phyloP scores from a whole-genome alignment of 2,888 invertebrate species.

The Caenorhabditis japonica region DNA sequence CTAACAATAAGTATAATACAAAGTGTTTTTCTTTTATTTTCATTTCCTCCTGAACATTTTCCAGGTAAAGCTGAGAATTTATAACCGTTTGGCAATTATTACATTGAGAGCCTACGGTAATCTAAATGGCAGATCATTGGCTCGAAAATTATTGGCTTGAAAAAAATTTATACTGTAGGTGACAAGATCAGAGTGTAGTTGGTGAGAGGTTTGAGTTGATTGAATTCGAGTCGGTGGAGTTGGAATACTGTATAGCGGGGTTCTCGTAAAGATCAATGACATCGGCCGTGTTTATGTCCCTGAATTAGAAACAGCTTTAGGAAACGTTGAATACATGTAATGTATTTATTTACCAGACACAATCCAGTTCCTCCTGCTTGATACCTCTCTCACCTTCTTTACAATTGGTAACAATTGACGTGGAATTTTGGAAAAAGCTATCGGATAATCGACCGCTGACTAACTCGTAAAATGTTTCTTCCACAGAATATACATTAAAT shows the following conservation, averaged over 20 bases:
- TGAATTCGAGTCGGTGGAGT: slow-evolving; percentile 1
- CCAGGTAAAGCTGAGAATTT: no score
- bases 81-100: no score
- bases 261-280: slow-evolving; percentile 22
- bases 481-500: slow-evolving; percentile 58
- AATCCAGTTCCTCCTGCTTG: slow-evolving; percentile 31
- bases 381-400: slow-evolving; percentile 7
- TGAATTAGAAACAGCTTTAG: not conserved
- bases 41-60: no score
- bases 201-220: slow-evolving; percentile 10
- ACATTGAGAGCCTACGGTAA: no score
- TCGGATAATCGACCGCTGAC: slow-evolving; percentile 56
- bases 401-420: not conserved
- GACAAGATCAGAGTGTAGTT: not conserved
- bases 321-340: not conserved
- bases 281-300: slow-evolving; percentile 28
- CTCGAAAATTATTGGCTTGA: not conserved
- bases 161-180: not conserved
- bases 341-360: slow-evolving; percentile 18
- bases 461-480: slow-evolving; percentile 59
- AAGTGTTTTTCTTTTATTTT: no score
- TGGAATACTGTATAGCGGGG: slow-evolving; percentile 6
- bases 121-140: slow-evolving; percentile 16
- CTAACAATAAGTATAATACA: no score
- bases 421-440: slow-evolving; percentile 33